A percentile compares a stretch with the other conserved stretches of the same genome.
Evolutionary conservation across 2,797 vertebrate genomes (phyloP).

Genomic region (Anniella stebbinsi): DNA sequence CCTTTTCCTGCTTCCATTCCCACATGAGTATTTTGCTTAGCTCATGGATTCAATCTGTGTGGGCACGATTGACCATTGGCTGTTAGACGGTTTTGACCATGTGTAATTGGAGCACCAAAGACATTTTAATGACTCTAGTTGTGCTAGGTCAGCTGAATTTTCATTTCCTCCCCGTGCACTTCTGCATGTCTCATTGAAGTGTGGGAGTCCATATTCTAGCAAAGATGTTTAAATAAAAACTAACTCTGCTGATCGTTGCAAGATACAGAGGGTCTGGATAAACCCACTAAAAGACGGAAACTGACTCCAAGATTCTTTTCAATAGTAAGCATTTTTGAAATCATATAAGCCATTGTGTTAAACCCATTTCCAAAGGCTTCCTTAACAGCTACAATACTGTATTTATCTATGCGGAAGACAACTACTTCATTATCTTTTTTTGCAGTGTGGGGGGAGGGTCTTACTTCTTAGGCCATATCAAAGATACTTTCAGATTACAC

Average conservation of each 20-base stretch:
- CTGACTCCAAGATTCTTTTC: conserved; percentile 19
- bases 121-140: background rate
- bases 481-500: rapidly evolving
- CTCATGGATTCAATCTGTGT: background rate
- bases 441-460: conserved; percentile 19
- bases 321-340: conserved; percentile 36
- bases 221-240: background rate
- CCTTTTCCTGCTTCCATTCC: background rate
- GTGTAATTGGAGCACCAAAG: background rate
- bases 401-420: background rate
- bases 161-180: background rate
- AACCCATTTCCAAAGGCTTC: conserved; percentile 28
- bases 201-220: conserved; percentile 3
- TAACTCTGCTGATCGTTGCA: conserved; percentile 52
- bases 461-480: background rate
- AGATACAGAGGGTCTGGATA: background rate
- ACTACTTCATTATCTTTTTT: conserved; percentile 27
- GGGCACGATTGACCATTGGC: background rate
- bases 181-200: background rate
- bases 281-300: conserved; percentile 34
- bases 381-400: conserved; percentile 1
- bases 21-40: background rate
- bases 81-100: conserved; percentile 24
- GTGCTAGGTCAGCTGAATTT: conserved; percentile 20
- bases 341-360: background rate